Evolutionary conservation across 2,113 vertebrate species (phyloP).

Genomic region (Thomomys bottae): DNA sequence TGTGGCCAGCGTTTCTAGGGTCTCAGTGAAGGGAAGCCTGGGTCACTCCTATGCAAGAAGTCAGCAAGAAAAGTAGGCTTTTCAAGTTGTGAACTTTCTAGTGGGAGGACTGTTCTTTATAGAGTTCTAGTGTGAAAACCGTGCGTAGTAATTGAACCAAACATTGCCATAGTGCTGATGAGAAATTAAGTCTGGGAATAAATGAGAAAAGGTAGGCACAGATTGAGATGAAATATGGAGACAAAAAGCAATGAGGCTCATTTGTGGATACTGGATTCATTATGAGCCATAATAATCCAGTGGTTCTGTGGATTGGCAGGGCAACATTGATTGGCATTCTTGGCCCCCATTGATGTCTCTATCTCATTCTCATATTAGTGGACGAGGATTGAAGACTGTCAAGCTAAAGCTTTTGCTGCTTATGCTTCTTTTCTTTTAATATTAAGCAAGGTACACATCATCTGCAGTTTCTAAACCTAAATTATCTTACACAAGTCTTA

Average conservation of each 20-base stretch:
- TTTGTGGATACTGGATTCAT: not conserved
- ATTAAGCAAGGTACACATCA: not conserved
- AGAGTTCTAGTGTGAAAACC: not conserved
- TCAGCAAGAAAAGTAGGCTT: not conserved
- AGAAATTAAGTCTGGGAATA: not conserved
- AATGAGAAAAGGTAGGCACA: not conserved
- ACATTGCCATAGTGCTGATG: not conserved
- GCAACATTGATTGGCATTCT: not conserved
- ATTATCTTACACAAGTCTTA: not conserved
- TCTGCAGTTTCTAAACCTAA: constrained; percentile 28
- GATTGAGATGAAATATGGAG: not conserved
- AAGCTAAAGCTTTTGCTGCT: not conserved
- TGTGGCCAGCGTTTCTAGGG: not conserved
- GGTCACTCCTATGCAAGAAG: not conserved
- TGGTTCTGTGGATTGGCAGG: not conserved
- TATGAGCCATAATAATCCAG: not conserved
- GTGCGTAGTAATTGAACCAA: not conserved
- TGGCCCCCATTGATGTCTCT: not conserved
- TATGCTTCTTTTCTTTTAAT: not conserved
- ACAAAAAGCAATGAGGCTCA: not conserved
- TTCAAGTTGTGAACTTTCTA: not conserved
- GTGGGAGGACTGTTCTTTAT: not conserved
- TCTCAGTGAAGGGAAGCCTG: not conserved
- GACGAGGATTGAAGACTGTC: not conserved
- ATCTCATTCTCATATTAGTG: not conserved